Conservation (phyloP, 2,113 vertebrate genomes). For the Stercorarius parasiticus region DNA sequence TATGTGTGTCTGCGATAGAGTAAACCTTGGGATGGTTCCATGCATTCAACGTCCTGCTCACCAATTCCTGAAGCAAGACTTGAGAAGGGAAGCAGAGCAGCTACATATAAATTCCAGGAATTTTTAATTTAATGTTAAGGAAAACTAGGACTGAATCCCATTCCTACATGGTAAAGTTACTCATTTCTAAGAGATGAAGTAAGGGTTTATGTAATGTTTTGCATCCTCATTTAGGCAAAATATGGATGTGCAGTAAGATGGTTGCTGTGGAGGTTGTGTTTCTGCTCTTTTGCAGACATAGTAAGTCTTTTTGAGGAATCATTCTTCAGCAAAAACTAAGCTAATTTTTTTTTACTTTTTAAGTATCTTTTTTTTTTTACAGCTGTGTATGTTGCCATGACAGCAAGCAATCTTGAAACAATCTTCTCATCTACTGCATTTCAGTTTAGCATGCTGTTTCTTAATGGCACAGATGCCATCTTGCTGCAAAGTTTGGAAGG, state of each 20-base stretch:
- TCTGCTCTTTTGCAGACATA: neutral
- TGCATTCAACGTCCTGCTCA: neutral
- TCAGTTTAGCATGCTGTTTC: neutral
- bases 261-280: neutral
- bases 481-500: slow-evolving; percentile 44
- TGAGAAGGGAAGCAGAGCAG: neutral
- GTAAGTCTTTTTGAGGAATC: neutral
- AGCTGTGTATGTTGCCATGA: neutral
- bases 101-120: neutral
- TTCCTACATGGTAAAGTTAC: neutral
- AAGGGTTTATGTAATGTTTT: neutral
- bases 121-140: neutral
- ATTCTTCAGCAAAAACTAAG: neutral
- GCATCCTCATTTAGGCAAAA: neutral
- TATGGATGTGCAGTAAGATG: neutral
- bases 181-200: neutral
- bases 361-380: neutral
- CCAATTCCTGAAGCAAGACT: neutral
- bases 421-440: neutral
- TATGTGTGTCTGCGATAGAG: neutral
- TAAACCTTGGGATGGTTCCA: neutral
- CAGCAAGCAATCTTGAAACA: neutral
- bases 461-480: neutral
- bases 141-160: neutral
- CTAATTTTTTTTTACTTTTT: neutral